A percentile compares a stretch with the other conserved stretches of the same genome.
phyloP scores from a whole-genome alignment of 1,140 invertebrate species.

The Prorops nasuta region DNA sequence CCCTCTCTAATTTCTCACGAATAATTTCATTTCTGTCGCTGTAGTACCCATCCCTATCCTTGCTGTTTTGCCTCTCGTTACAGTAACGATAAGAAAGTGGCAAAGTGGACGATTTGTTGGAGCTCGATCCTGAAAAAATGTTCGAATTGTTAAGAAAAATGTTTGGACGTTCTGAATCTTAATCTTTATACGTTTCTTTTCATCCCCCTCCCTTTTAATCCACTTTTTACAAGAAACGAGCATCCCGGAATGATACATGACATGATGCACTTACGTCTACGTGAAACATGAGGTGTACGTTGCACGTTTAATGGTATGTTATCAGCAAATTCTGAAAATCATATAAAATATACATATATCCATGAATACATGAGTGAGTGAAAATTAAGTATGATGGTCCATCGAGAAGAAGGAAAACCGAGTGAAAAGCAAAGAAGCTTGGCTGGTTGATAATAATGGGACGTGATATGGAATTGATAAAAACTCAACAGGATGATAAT shows the following conservation, averaged over 20 bases:
- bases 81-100: conserved; percentile 62
- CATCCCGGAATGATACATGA: too few species aligned
- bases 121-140: conserved; percentile 43
- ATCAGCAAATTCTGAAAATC: conserved; percentile 76
- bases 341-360: neutral
- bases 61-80: conserved; percentile 62
- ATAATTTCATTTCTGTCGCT: conserved; percentile 82
- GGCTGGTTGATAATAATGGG: too few species aligned
- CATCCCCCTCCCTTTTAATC: neutral
- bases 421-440: too few species aligned
- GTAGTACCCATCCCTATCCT: conserved; percentile 79
- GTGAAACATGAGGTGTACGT: conserved; percentile 76
- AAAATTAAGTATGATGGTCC: too few species aligned
- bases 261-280: conserved; percentile 84
- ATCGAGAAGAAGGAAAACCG: too few species aligned
- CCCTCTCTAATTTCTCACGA: conserved; percentile 65
- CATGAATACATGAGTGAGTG: neutral
- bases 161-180: neutral
- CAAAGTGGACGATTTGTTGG: conserved; percentile 74
- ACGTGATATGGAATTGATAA: too few species aligned
- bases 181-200: neutral
- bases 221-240: too few species aligned
- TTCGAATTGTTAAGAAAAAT: neutral
- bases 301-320: conserved; percentile 78
- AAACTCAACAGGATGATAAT: too few species aligned